Base-by-base conservation (phyloP, 2,888 invertebrate species). In the Archaeoteleia sp. region DNA sequence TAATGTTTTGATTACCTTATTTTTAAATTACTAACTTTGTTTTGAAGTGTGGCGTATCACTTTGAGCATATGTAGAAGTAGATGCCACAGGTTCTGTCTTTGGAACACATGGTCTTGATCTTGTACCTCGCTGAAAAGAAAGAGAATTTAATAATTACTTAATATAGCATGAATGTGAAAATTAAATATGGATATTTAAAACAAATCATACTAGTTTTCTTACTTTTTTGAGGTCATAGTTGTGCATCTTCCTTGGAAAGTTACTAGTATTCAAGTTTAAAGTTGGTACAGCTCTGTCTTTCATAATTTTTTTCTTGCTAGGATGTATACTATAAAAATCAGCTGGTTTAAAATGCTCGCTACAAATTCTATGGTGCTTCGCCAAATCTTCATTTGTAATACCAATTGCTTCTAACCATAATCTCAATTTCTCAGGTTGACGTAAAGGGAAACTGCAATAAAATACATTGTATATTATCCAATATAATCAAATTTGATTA, bases 321-420 rank as follows among this genome's bases (percentile, higher is more conserved):
- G 58, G 29, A 53, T 67, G 67, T 37, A 67, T 53, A 34, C 53
- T 61, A 15, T 62, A 67, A 67, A 67, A 67, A 42, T 67, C 67
- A 8, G 62, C 39, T 1, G 61, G 61, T 20, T 48, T 55, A 5
- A 67, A 67, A 23, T 62, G 67, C 13, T 67, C 46, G 23, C 61
- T 62, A 30, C 67, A 67, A 9, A 67, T 51, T 8, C 67, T 34
- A 14, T 67, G 67, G 27, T 67, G 67, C 23, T 55, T 55, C 12
- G 61, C 61, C 12, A 62, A 30, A 34, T 53, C 12, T 30, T 29
- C 32, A 35, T 51, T 39, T 1, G 34, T 35, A 2, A 67, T 6
- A 1, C 67, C 67, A 34, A 67, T 62, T 25, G 67, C 67, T 30
- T 67, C 62, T n/a, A 67, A 8, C 67, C 67, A 68, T 9, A 49